A percentile compares a stretch with the other conserved stretches of the same genome.
Conservation (phyloP, 2,888 invertebrate genomes). For the Limnephilus auricula region DNA sequence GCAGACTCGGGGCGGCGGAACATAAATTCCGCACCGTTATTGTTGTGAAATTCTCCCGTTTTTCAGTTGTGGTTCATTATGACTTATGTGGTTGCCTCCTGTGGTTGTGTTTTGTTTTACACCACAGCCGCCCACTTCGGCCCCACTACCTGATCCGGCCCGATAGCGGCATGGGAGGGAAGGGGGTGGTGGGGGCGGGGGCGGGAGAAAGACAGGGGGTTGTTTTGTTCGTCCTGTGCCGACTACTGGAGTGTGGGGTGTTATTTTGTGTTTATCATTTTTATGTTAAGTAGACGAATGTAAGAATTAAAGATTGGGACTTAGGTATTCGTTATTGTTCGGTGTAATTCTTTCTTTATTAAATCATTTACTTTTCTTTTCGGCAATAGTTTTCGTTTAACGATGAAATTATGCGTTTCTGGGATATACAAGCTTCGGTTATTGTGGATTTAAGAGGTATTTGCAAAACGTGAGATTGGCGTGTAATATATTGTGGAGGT, state of each 20-base stretch:
- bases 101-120: constrained; percentile 47
- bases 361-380: neutral
- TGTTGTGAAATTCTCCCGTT: constrained; percentile 74
- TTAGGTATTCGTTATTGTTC: neutral
- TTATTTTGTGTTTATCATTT: constrained; percentile 60
- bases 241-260: constrained; percentile 43
- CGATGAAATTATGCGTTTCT: constrained; percentile 5
- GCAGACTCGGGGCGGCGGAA: constrained; percentile 73
- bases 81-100: constrained; percentile 51
- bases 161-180: neutral
- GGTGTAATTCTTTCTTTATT: neutral
- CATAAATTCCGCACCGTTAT: constrained; percentile 78
- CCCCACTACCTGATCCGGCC: constrained; percentile 30
- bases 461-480: neutral
- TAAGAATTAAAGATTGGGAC: constrained; percentile 8
- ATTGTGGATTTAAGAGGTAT: neutral
- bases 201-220: neutral
- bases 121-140: constrained; percentile 39
- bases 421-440: neutral
- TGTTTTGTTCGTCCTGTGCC: neutral
- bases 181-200: neutral
- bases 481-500: neutral
- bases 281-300: constrained; percentile 50
- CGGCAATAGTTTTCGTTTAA: neutral
- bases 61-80: constrained; percentile 59